Evolutionary conservation across 2,113 vertebrate species (phyloP).

Genomic region (Pseudorhombus dupliciocellatus): DNA sequence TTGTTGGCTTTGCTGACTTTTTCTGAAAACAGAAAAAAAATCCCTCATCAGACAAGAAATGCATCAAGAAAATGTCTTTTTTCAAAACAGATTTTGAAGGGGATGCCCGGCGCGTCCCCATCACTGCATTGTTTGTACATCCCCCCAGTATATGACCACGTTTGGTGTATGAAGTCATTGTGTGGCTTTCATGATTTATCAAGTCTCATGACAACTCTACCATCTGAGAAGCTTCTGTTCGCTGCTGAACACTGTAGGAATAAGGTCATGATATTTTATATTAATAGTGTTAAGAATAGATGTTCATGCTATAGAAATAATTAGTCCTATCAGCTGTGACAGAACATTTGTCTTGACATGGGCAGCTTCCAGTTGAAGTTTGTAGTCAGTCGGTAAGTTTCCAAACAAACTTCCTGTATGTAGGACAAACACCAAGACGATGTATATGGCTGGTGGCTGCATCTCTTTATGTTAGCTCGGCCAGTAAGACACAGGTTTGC

Average conservation of each 20-base stretch:
- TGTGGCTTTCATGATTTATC: not conserved
- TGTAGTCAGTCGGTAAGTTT: constrained; percentile 6
- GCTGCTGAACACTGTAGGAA: not conserved
- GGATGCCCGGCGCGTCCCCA: no score
- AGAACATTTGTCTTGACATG: not conserved
- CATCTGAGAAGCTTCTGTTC: not conserved
- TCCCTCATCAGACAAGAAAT: not conserved
- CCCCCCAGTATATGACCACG: not conserved
- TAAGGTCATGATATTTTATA: no score
- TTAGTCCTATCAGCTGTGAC: not conserved
- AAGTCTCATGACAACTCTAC: not conserved
- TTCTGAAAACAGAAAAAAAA: constrained; percentile 80
- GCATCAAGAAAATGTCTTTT: not conserved
- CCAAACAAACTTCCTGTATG: constrained; percentile 20
- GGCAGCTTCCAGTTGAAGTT: constrained; percentile 7
- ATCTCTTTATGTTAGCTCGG: constrained; percentile 29
- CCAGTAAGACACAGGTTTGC: constrained; percentile 44
- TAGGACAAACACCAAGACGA: not conserved
- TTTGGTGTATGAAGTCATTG: no score
- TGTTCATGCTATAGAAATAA: not conserved
- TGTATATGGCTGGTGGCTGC: constrained; percentile 7
- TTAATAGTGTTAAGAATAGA: no score
- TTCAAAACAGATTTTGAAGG: no score
- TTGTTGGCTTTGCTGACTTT: constrained; percentile 99
- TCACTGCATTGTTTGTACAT: not conserved